Evolutionary conservation across 2,888 invertebrate genomes (phyloP).

Genomic region (Anticlea derivata): DNA sequence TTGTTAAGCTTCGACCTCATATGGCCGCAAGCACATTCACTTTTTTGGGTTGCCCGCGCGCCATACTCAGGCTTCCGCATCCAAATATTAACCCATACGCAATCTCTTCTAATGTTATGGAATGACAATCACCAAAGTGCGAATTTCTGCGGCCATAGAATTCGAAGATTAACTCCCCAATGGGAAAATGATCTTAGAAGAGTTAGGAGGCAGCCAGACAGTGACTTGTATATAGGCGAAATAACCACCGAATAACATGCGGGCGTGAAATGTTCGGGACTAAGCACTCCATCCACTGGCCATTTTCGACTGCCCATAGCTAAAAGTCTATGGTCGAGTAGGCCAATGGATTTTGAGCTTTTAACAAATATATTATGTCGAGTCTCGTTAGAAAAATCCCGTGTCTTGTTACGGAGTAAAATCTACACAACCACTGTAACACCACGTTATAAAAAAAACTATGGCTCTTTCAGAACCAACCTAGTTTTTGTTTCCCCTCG

Average conservation of each 20-base stretch:
- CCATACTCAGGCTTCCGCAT: too few relatives aligned
- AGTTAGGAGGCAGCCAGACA: constrained; percentile 9
- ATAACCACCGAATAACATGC: constrained; percentile 36
- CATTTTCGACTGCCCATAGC: constrained; percentile 2
- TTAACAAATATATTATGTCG: constrained; percentile 1
- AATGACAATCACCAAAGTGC: too few relatives aligned
- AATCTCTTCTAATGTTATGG: too few relatives aligned
- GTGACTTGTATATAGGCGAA: constrained; percentile 32
- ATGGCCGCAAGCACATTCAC: too few relatives aligned
- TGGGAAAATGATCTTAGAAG: constrained; percentile 8
- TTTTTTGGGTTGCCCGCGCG: too few relatives aligned
- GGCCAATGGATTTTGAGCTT: constrained; percentile 24
- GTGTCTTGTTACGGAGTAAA: constrained; percentile 20
- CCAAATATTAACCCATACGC: too few relatives aligned
- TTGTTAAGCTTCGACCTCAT: too few relatives aligned
- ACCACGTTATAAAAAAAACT: background rate
- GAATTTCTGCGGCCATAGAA: too few relatives aligned
- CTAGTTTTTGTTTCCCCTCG: background rate
- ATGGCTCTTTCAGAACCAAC: background rate
- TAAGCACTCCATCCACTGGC: constrained; percentile 26
- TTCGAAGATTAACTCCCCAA: constrained; percentile 50
- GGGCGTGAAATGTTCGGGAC: constrained; percentile 21
- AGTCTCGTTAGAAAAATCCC: constrained; percentile 20
- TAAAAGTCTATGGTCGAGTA: constrained; percentile 1
- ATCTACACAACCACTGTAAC: constrained; percentile 36